These are phyloP conservation scores for Okamejei kenojei DNA, from an alignment of 2,797 vertebrate genomes.

Conservation along the genomic window DNA sequence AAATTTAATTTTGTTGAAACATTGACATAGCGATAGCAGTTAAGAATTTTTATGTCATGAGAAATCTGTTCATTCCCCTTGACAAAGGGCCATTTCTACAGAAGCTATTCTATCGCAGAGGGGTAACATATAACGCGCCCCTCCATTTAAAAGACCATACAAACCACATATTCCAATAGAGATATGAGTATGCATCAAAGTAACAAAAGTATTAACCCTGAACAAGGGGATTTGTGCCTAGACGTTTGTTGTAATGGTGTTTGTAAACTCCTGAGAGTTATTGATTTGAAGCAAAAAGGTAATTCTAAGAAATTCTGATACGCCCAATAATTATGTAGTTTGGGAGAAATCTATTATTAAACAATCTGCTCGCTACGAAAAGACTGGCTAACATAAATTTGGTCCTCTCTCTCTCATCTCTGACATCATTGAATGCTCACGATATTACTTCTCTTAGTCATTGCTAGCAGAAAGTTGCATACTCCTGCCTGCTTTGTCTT, in stretches of 20 bases:
- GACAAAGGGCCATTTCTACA: constrained; percentile 11
- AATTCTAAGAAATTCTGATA: constrained; percentile 14
- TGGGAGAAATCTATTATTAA: constrained; percentile 34
- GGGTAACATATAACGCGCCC: constrained; percentile 21
- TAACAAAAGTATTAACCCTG: constrained; percentile 15
- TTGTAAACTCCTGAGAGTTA: constrained; percentile 23
- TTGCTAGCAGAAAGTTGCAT: not conserved
- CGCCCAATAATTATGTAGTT: constrained; percentile 32
- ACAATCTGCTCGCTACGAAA: constrained; percentile 17
- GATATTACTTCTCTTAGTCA: constrained; percentile 16
- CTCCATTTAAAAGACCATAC: not conserved
- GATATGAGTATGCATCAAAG: constrained; percentile 6
- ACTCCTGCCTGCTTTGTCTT: constrained; percentile 36
- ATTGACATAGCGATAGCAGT: constrained; percentile 20
- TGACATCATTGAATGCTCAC: constrained; percentile 35
- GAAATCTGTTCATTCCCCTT: constrained; percentile 26
- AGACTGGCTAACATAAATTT: constrained; percentile 26
- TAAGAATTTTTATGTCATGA: constrained; percentile 31
- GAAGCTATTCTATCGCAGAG: constrained; percentile 2
- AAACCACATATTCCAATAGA: constrained; percentile 12
- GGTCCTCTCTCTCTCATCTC: constrained; percentile 38
- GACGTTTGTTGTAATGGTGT: constrained; percentile 7
- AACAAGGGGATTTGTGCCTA: not conserved
- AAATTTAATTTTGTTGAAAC: constrained; percentile 32
- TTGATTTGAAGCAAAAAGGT: constrained; percentile 3